Evolutionary conservation across 2,797 vertebrate genomes (phyloP).

Genomic region (Podarcis lilfordi): DNA sequence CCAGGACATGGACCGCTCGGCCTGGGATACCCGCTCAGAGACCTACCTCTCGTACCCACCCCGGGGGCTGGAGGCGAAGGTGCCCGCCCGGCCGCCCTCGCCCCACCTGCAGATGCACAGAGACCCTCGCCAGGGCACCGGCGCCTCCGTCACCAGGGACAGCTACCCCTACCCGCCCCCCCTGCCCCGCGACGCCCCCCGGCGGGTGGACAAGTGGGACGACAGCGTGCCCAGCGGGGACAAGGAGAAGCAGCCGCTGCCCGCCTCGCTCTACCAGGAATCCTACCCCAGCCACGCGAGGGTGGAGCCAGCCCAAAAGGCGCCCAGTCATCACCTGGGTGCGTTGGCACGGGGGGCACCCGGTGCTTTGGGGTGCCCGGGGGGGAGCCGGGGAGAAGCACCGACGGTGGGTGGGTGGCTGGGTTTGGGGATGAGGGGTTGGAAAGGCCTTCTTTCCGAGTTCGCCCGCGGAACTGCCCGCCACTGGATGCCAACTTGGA

Average conservation of each 20-base stretch:
- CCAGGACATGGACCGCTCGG: not conserved
- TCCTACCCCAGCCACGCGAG: not conserved
- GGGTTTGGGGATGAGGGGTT: too few relatives aligned
- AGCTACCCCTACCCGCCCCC: not conserved
- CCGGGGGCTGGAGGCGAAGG: not conserved
- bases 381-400: not conserved
- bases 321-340: slow-evolving; percentile 8
- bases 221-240: slow-evolving; percentile 2
- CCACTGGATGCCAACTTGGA: too few relatives aligned
- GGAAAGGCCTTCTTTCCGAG: too few relatives aligned
- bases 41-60: not conserved
- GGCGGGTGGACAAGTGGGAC: slow-evolving; percentile 6
- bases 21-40: not conserved
- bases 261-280: not conserved
- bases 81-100: not conserved
- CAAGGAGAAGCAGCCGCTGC: not conserved
- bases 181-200: not conserved
- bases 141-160: not conserved
- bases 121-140: not conserved
- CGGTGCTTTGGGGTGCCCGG: too few relatives aligned
- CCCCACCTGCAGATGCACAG: not conserved
- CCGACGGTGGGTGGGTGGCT: not conserved
- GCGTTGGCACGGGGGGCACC: not conserved
- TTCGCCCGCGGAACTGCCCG: not conserved
- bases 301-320: rapidly evolving